Conservation (phyloP, 2,797 vertebrate species). For the Ptychadena robeensis region DNA sequence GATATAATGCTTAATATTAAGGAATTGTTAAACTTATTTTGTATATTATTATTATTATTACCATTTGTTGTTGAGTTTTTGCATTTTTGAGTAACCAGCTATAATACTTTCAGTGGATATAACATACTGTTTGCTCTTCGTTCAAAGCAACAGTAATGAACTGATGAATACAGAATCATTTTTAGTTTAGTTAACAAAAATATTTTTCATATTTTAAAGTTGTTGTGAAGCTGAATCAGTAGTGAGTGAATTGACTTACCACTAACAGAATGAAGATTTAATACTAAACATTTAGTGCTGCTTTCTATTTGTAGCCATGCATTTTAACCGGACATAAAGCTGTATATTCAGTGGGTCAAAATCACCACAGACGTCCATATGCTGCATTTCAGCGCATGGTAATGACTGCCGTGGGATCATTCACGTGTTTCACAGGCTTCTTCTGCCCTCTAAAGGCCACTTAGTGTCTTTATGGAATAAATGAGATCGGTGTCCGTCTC, state of each 20-base stretch:
- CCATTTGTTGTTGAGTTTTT: background rate
- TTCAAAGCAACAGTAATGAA: background rate
- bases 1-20: too few species aligned
- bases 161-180: background rate
- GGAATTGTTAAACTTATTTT: too few species aligned
- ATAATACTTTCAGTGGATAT: background rate
- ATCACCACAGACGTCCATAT: background rate
- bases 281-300: background rate
- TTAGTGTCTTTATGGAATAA: constrained; percentile 67
- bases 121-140: background rate
- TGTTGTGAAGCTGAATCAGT: background rate
- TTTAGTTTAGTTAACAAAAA: too few species aligned
- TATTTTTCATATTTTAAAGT: background rate
- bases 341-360: constrained; percentile 1
- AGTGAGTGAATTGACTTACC: too few species aligned
- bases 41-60: too few species aligned
- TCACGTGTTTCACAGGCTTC: constrained; percentile 87
- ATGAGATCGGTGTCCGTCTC: constrained; percentile 64
- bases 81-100: background rate
- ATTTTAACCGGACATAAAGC: background rate
- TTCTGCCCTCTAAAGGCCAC: constrained; percentile 99
- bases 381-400: constrained; percentile 18
- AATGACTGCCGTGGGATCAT: background rate
- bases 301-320: background rate
- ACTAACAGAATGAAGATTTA: background rate